Evolutionary conservation across 2,797 vertebrate genomes (phyloP).

Genomic region (Columba guinea): DNA sequence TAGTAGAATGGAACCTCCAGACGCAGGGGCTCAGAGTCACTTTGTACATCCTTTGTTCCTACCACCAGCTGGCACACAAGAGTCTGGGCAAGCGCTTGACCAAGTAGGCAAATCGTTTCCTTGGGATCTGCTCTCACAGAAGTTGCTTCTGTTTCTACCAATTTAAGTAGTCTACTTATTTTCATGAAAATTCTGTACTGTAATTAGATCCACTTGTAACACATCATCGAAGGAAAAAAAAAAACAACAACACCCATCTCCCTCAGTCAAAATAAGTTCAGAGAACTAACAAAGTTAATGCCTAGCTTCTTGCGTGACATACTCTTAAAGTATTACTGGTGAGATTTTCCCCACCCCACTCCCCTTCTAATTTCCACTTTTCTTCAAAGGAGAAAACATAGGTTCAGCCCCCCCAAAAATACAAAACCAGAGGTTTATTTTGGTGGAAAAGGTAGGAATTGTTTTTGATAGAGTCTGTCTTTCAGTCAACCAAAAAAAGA

Average conservation of each 20-base stretch:
- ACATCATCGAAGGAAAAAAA: not conserved
- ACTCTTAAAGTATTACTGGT: not conserved
- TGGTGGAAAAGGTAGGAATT: not conserved
- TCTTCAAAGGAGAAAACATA: not conserved
- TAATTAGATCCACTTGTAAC: not conserved
- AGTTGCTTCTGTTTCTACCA: not conserved
- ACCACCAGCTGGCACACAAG: not conserved
- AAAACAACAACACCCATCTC: rapidly evolving
- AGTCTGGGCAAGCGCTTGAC: not conserved
- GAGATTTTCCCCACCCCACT: not conserved
- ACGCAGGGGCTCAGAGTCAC: not conserved
- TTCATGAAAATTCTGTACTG: not conserved
- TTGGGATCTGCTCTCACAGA: not conserved
- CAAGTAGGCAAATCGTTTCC: not conserved
- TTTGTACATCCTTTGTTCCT: not conserved
- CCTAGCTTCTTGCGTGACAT: not conserved
- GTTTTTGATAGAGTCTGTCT: not conserved
- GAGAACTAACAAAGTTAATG: not conserved
- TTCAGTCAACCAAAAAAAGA: conserved; percentile 33
- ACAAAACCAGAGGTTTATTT: conserved; percentile 11
- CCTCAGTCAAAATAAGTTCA: not conserved
- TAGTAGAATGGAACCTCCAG: not conserved
- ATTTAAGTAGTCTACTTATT: not conserved
- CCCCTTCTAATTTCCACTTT: not conserved
- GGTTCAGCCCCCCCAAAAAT: not conserved